Base-by-base conservation (phyloP, 2,888 invertebrate species). In the Tenthredo amoena region DNA sequence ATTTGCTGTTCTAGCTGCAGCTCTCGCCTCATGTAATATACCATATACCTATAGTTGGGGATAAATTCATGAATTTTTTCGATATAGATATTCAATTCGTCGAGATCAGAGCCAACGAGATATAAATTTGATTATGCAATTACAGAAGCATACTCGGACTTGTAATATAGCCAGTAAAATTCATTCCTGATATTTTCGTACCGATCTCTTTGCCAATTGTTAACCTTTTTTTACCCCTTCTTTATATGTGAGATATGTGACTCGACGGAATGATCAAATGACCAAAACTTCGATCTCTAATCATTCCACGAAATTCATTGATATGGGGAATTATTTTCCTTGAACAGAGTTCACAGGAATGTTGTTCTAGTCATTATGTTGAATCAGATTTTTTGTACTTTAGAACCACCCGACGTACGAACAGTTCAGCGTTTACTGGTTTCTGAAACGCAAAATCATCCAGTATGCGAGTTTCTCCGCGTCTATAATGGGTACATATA, bases 371-470 rank as follows among this genome's bases (percentile, higher is more conserved):
- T 43, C 7, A 10, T 62, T 26, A 1, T 0, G 15, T n/a, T 68
- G 12, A 34, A 68, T 68, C 15, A 15, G 68, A 68, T 34, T 68
- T 68, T 15, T 68, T 18, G 18, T 0, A 34, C 2, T 68, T 12
- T 7, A 7, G 18, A 34, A 21, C 21, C 7, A 21, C 58, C 21
- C 21, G 55, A n/a, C 40, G 15, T 62, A 62, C 21, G 26, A 62
- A 21, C 21, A 62, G 9, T n/a, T 62, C 9, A 2, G 0, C 9
- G 21, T 62, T 55, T 12, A 26, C 62, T 21, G 31, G 31, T 34
- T 68, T 72, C 72, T n/a, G 10, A 72, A 72, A 72, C 43, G 43
- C 43, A 43, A 74, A 74, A 74, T 74, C 4, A 74, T 74, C 9
- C 40, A 18, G 3, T 26, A 43, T 74, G 40, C 43, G 72, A 74